Evolutionary conservation across 37 sponge, comb jelly and placozoan genomes (phyloP).

Genomic region (Aplysina aerophoba): DNA sequence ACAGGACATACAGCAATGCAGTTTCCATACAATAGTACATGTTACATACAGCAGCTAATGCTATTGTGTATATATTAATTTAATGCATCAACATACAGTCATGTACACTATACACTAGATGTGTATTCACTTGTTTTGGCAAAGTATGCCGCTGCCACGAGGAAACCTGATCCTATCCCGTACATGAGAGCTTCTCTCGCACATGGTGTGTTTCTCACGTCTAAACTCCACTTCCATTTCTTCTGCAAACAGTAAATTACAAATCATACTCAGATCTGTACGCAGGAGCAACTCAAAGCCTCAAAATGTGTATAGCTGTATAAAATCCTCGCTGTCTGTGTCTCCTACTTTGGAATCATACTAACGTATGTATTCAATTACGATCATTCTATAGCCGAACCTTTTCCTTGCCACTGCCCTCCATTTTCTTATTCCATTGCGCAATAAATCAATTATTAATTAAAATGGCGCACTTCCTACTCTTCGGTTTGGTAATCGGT

Average conservation of each 20-base stretch:
- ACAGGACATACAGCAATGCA: no score
- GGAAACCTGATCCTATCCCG: conserved; percentile 67
- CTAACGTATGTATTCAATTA: no score
- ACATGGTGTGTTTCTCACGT: conserved; percentile 79
- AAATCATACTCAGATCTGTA: background rate
- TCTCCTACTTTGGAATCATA: background rate
- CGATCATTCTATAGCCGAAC: no score
- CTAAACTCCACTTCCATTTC: conserved; percentile 83
- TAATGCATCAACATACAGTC: background rate
- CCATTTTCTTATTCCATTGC: background rate
- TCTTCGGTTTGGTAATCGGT: background rate
- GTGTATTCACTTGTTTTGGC: conserved; percentile 49
- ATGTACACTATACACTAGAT: background rate
- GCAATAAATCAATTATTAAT: background rate
- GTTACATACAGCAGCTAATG: no score
- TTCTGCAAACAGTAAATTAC: conserved; percentile 40
- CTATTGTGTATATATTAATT: no score
- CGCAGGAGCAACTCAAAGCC: no score
- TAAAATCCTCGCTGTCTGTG: no score
- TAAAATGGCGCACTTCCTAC: background rate
- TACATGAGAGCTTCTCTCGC: conserved; percentile 73
- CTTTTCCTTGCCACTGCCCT: no score
- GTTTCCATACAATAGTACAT: no score
- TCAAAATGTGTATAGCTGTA: no score
- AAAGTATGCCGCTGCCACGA: conserved; percentile 63